Conservation (phyloP, 2,797 vertebrate species). For the Benthosema pterotum region DNA sequence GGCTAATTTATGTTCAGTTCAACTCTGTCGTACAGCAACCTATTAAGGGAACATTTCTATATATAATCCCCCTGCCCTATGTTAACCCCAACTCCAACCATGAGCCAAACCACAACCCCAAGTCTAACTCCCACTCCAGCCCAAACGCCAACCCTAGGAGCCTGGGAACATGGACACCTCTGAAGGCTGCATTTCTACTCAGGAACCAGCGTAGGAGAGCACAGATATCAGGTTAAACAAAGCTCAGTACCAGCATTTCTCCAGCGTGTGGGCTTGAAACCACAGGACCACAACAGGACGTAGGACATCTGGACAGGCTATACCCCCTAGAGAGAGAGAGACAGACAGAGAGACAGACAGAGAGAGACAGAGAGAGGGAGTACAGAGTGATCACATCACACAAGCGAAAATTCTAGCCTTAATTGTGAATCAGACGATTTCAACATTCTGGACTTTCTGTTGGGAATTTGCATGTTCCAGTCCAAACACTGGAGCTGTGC, state of each 20-base stretch:
- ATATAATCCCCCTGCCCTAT: no score
- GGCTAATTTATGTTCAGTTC: no score
- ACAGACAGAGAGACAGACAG: constrained; percentile 9
- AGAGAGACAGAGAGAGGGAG: constrained; percentile 10
- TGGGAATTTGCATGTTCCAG: constrained; percentile 17
- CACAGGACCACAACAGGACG: constrained; percentile 23
- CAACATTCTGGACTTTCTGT: constrained; percentile 30
- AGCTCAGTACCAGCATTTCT: constrained; percentile 26
- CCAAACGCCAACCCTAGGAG: no score
- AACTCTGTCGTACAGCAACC: no score
- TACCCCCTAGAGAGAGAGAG: constrained; percentile 1
- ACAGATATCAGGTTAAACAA: constrained; percentile 36
- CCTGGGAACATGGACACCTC: neutral
- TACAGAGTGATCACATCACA: constrained; percentile 35
- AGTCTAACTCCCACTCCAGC: no score
- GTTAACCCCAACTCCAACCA: no score
- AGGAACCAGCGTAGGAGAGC: constrained; percentile 7
- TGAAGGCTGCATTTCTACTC: neutral
- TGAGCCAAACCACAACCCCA: no score
- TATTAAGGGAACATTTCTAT: no score
- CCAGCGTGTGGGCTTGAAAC: constrained; percentile 23
- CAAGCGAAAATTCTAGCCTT: constrained; percentile 11
- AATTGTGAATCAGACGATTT: constrained; percentile 10
- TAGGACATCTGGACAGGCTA: constrained; percentile 46
- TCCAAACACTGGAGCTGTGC: constrained; percentile 32